A percentile compares a stretch with the other conserved stretches of the same genome.
phyloP scores from a whole-genome alignment of 2,797 vertebrate genomes.

The Heteromormyrus szaboi region DNA sequence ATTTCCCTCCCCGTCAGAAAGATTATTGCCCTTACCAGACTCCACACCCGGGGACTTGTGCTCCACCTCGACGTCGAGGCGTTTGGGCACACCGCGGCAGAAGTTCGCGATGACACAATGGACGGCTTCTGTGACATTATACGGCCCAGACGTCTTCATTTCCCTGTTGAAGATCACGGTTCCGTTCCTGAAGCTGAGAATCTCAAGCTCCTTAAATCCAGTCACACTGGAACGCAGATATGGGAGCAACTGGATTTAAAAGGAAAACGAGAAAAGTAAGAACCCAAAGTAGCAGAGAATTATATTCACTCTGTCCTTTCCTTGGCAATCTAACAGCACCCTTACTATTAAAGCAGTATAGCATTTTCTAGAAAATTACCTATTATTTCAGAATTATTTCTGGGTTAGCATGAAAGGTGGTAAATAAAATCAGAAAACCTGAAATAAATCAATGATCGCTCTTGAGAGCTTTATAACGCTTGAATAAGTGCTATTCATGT shows the following conservation, averaged over 20 bases:
- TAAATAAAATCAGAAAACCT: neutral
- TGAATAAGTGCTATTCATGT: neutral
- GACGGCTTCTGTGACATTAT: slow-evolving; percentile 80
- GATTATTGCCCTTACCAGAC: slow-evolving; percentile 63
- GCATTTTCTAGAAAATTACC: neutral
- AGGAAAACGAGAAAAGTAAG: neutral
- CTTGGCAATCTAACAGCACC: neutral
- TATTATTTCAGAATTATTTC: neutral
- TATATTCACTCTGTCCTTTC: neutral
- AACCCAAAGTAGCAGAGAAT: neutral
- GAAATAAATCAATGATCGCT: neutral
- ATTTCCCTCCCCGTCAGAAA: neutral
- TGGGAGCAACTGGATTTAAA: slow-evolving; percentile 75
- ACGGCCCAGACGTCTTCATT: slow-evolving; percentile 79
- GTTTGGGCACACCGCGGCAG: slow-evolving; percentile 68
- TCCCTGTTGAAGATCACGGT: slow-evolving; percentile 90
- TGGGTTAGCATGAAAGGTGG: neutral
- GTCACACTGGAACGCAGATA: slow-evolving; percentile 86
- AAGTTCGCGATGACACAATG: slow-evolving; percentile 80
- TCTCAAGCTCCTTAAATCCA: slow-evolving; percentile 87
- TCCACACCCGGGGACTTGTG: slow-evolving; percentile 79
- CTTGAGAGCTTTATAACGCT: neutral
- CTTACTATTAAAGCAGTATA: neutral
- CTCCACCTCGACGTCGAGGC: slow-evolving; percentile 79
- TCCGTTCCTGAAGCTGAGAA: slow-evolving; percentile 88